These are phyloP conservation scores for Brachionichthys hirsutus DNA, from an alignment of 2,113 vertebrate genomes.

Conservation along the genomic window DNA sequence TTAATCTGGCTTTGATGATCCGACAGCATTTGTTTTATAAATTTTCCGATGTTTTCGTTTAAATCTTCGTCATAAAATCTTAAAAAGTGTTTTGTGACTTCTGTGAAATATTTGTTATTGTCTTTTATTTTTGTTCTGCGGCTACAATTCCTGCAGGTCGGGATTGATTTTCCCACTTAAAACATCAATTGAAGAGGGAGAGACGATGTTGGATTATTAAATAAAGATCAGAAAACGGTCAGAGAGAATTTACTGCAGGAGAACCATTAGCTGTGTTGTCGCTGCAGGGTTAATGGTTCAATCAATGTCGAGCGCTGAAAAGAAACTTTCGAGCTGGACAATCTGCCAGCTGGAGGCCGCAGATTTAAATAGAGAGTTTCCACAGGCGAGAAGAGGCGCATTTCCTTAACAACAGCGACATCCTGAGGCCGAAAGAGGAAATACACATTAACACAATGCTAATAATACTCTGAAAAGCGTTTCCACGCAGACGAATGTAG, in stretches of 20 bases:
- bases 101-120: neutral
- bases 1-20: no score
- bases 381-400: neutral
- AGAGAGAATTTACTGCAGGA: neutral
- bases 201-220: neutral
- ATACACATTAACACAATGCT: neutral
- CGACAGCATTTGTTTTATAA: no score
- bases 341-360: slow-evolving; percentile 28
- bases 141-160: no score
- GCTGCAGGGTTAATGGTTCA: slow-evolving; percentile 48
- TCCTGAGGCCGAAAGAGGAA: neutral
- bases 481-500: no score
- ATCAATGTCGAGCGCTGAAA: slow-evolving; percentile 43
- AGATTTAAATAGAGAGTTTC: neutral
- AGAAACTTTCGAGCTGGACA: slow-evolving; percentile 26
- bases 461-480: no score
- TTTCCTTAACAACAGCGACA: slow-evolving; percentile 35
- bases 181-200: neutral
- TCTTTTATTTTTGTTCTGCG: neutral
- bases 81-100: no score
- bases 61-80: no score
- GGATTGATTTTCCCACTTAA: no score
- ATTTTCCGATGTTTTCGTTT: no score
- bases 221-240: neutral
- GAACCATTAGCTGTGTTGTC: slow-evolving; percentile 30